phyloP scores from a whole-genome alignment of 2,113 vertebrate species.

The Meleagris gallopavo region DNA sequence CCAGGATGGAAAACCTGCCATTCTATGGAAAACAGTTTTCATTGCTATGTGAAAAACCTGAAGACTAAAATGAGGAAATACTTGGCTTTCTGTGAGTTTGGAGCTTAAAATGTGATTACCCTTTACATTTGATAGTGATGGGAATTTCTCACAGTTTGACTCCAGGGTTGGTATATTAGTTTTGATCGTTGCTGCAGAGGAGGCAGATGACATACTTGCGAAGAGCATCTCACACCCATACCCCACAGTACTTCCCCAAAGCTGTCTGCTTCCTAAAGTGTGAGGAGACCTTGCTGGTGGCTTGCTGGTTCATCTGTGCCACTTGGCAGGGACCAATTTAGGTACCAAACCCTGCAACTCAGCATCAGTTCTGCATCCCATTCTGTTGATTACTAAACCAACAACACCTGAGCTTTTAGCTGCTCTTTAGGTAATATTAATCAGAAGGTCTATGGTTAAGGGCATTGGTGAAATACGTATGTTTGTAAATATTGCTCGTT shows the following conservation, averaged over 20 bases:
- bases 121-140: not conserved
- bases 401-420: not conserved
- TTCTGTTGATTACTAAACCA: not conserved
- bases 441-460: not conserved
- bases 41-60: slow-evolving; percentile 1
- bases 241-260: accelerated
- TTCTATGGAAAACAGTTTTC: slow-evolving; percentile 40
- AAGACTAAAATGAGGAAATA: slow-evolving; percentile 24
- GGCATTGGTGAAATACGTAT: accelerated
- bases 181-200: not conserved
- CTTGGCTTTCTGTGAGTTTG: not conserved
- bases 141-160: slow-evolving; percentile 7
- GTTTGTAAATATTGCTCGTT: not conserved
- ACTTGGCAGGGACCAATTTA: accelerated
- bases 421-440: not conserved
- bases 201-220: not conserved
- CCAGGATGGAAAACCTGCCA: slow-evolving; percentile 4
- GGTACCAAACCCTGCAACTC: not conserved
- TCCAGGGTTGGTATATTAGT: not conserved
- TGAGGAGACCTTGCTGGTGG: accelerated
- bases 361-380: not conserved
- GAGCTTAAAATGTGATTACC: not conserved
- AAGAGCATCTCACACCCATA: accelerated
- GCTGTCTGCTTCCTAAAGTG: not conserved
- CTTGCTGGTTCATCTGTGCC: accelerated